Percentiles rank a stretch among this genome's conserved stretches.
phyloP scores from a whole-genome alignment of 2,888 invertebrate genomes.

The Sesia bembeciformis region DNA sequence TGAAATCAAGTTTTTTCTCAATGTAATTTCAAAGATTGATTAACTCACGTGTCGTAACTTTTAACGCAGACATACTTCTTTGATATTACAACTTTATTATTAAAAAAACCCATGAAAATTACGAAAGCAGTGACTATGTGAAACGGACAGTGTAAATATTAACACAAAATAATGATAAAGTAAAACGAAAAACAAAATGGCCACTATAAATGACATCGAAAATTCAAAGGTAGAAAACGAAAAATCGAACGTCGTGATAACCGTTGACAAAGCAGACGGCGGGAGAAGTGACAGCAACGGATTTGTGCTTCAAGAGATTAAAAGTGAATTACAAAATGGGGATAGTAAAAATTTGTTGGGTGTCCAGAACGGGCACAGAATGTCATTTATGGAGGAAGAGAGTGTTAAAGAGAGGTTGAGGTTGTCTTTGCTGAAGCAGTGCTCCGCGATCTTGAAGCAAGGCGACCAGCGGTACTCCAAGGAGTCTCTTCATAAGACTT shows the following conservation, averaged over 20 bases:
- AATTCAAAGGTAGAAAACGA: background rate
- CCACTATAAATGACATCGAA: slow-evolving; percentile 3
- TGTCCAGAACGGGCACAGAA: slow-evolving; percentile 44
- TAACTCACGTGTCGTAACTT: too few species aligned
- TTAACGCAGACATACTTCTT: too few species aligned
- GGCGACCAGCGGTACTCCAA: slow-evolving; percentile 76
- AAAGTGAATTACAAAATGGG: slow-evolving; percentile 1
- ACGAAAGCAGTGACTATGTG: too few species aligned
- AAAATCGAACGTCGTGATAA: slow-evolving; percentile 4
- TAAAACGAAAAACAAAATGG: slow-evolving; percentile 6
- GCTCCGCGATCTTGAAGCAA: slow-evolving; percentile 77
- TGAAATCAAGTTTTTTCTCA: slow-evolving; percentile 10
- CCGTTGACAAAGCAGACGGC: slow-evolving; percentile 5
- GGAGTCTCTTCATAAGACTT: slow-evolving; percentile 77
- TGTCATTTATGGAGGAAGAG: slow-evolving; percentile 82
- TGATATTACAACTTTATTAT: too few species aligned
- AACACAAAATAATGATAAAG: background rate
- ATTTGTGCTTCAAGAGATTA: slow-evolving; percentile 2
- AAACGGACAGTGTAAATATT: background rate
- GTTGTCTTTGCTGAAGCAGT: slow-evolving; percentile 76
- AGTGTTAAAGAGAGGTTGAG: slow-evolving; percentile 77
- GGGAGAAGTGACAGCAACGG: slow-evolving; percentile 2
- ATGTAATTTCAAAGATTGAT: too few species aligned
- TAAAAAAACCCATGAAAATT: too few species aligned
- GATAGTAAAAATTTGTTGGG: slow-evolving; percentile 22